These are phyloP conservation scores for Cataglyphis rosenhaueri DNA, from an alignment of 2,888 invertebrate species.

Conservation along the genomic window DNA sequence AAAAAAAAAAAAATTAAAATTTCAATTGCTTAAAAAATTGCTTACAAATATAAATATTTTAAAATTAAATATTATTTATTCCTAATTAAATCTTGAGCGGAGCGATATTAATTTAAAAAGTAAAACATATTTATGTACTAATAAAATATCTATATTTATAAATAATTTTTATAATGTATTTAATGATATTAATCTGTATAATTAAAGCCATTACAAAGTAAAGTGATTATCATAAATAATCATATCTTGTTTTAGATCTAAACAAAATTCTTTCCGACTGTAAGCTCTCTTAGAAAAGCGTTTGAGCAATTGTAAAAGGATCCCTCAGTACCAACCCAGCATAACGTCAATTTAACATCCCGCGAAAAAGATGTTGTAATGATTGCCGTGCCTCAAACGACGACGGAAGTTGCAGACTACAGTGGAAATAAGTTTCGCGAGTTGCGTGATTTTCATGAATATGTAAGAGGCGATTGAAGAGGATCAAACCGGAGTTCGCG, in stretches of 20 bases:
- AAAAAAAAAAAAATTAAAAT: background rate
- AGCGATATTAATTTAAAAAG: background rate
- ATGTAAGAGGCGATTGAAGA: constrained; percentile 21
- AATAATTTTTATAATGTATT: background rate
- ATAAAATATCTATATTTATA: background rate
- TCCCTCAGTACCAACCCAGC: constrained; percentile 25
- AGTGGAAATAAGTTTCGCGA: constrained; percentile 64
- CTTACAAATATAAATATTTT: background rate
- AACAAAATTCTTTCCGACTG: background rate
- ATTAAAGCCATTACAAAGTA: background rate
- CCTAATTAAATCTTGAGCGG: background rate
- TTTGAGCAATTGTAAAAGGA: constrained; percentile 26
- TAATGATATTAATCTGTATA: background rate
- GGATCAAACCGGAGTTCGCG: constrained; percentile 38
- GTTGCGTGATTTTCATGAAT: constrained; percentile 65
- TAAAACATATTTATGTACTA: background rate
- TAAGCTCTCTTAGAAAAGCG: background rate
- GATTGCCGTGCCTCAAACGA: constrained; percentile 41
- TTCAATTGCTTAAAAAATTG: background rate
- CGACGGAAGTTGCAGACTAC: constrained; percentile 59
- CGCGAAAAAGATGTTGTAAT: constrained; percentile 59
- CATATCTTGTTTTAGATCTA: background rate
- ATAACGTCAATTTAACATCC: constrained; percentile 15
- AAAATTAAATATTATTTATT: background rate
- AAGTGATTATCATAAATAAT: background rate